Conservation (phyloP, 2,888 invertebrate species). For the Drosophila tanythrix region DNA sequence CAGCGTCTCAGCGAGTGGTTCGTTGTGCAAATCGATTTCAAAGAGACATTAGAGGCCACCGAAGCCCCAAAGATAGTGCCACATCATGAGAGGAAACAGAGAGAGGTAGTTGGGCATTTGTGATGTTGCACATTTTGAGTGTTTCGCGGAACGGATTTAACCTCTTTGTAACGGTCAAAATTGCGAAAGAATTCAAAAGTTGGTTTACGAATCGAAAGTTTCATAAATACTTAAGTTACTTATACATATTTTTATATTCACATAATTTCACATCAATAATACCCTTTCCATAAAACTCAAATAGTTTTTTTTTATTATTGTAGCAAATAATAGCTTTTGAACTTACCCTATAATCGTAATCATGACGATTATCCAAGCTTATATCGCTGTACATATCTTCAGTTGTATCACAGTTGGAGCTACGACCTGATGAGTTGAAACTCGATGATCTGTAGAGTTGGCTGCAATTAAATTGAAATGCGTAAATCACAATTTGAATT, state of each 20-base stretch:
- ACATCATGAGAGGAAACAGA: constrained; percentile 33
- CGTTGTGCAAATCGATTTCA: constrained; percentile 52
- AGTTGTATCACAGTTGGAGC: constrained; percentile 95
- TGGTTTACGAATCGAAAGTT: constrained; percentile 8
- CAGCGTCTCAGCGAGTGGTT: constrained; percentile 54
- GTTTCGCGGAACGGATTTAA: constrained; percentile 19
- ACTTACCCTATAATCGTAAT: constrained; percentile 95
- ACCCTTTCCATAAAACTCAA: background rate
- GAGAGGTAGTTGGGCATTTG: constrained; percentile 20
- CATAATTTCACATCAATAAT: background rate
- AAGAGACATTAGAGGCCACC: constrained; percentile 49
- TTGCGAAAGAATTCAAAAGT: constrained; percentile 29
- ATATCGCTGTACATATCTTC: constrained; percentile 98
- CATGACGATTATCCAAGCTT: constrained; percentile 96
- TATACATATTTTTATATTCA: background rate
- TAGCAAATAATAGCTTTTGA: background rate
- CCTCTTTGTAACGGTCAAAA: constrained; percentile 28
- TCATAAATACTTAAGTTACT: background rate
- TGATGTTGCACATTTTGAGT: constrained; percentile 43
- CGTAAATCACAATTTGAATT: background rate
- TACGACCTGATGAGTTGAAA: constrained; percentile 96
- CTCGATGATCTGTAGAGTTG: constrained; percentile 96
- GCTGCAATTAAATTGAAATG: constrained; percentile 85
- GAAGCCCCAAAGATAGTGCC: constrained; percentile 22
- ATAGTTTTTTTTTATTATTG: background rate